Conservation (phyloP, 2,113 vertebrate genomes). For the Scatophagus argus region DNA sequence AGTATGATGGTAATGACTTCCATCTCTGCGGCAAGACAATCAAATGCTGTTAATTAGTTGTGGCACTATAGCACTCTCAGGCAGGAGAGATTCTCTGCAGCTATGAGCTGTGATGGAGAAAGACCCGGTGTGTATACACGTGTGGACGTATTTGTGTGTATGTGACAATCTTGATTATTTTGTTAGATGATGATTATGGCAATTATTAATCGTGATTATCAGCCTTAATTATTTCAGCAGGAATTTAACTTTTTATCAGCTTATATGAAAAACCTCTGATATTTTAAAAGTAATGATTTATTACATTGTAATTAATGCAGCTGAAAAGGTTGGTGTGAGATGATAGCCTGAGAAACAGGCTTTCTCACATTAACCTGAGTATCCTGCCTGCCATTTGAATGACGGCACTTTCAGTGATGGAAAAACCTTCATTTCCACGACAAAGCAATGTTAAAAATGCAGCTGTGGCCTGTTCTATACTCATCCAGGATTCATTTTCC, state of each 20-base stretch:
- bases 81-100: slow-evolving; percentile 67
- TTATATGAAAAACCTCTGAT: slow-evolving; percentile 5
- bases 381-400: slow-evolving; percentile 28
- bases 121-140: slow-evolving; percentile 16
- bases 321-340: background rate
- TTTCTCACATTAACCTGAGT: slow-evolving; percentile 28
- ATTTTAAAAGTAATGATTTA: slow-evolving; percentile 13
- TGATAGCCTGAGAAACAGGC: background rate
- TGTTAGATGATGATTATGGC: slow-evolving; percentile 44
- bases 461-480: slow-evolving; percentile 6
- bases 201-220: slow-evolving; percentile 61
- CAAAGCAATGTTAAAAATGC: slow-evolving; percentile 21
- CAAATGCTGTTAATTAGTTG: slow-evolving; percentile 73
- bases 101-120: slow-evolving; percentile 37
- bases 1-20: slow-evolving; percentile 70
- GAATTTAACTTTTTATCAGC: slow-evolving; percentile 30
- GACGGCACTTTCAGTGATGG: background rate
- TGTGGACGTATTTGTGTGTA: background rate
- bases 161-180: slow-evolving; percentile 41
- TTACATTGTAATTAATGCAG: slow-evolving; percentile 19
- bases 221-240: slow-evolving; percentile 32
- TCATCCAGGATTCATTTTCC: slow-evolving; percentile 20
- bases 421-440: slow-evolving; percentile 18
- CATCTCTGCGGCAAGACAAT: slow-evolving; percentile 74
- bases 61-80: slow-evolving; percentile 65